These are phyloP conservation scores for Marmota flaviventris DNA, from an alignment of 2,113 vertebrate species.

Conservation along the genomic window DNA sequence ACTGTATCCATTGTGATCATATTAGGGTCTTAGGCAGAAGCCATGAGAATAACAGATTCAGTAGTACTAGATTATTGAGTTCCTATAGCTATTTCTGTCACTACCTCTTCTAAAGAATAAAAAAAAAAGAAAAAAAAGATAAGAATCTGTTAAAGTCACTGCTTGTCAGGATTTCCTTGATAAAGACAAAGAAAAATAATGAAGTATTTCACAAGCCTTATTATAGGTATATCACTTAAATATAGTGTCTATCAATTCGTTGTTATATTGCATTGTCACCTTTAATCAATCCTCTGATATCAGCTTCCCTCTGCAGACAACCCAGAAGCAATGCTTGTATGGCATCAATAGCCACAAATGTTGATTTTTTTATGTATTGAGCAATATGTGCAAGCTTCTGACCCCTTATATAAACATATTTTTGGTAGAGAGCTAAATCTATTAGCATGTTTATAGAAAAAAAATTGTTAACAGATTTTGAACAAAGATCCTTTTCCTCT, in stretches of 20 bases:
- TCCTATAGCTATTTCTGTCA: not conserved
- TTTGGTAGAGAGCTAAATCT: not conserved
- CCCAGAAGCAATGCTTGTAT: not conserved
- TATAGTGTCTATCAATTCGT: not conserved
- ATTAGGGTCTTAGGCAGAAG: not conserved
- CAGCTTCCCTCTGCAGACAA: not conserved
- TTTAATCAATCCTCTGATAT: not conserved
- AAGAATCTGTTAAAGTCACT: not conserved
- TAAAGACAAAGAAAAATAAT: not conserved
- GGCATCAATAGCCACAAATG: not conserved
- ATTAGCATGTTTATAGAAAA: not conserved
- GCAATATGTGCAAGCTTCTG: not conserved
- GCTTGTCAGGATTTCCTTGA: not conserved
- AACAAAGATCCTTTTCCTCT: not conserved
- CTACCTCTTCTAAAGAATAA: not conserved
- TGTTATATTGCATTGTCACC: not conserved
- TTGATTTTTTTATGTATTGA: constrained; percentile 12
- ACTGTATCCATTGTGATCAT: not conserved
- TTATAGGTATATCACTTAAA: not conserved
- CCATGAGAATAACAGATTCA: not conserved
- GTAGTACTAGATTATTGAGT: not conserved
- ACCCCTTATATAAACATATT: not conserved
- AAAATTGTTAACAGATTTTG: not conserved
- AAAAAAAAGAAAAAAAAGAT: too few relatives aligned
- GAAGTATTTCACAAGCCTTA: not conserved